phyloP scores from a whole-genome alignment of 2,888 invertebrate species.

The Acanthococcus lagerstroemiae region DNA sequence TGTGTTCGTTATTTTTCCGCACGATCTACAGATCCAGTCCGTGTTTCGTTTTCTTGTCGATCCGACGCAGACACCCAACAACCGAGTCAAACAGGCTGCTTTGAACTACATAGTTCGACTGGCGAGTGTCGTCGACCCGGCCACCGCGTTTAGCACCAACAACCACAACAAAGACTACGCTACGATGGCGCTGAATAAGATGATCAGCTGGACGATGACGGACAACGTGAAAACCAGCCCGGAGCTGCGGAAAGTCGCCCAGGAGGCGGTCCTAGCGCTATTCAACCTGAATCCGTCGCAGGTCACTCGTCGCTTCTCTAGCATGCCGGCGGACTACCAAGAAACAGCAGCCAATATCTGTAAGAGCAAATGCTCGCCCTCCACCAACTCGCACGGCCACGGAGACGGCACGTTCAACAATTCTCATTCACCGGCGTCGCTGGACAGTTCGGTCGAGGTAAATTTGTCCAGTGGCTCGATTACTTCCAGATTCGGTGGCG shows the following conservation, averaged over 20 bases:
- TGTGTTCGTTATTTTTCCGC: slow-evolving; percentile 56
- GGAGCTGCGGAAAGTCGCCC: slow-evolving; percentile 55
- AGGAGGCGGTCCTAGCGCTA: slow-evolving; percentile 63
- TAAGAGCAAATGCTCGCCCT: background rate
- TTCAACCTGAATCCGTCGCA: slow-evolving; percentile 86
- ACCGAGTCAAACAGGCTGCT: slow-evolving; percentile 65
- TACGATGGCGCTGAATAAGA: slow-evolving; percentile 60
- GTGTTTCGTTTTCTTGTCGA: slow-evolving; percentile 71
- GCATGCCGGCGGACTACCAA: slow-evolving; percentile 58
- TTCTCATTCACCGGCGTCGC: background rate
- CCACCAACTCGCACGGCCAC: background rate
- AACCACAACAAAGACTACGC: slow-evolving; percentile 40
- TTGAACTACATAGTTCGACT: slow-evolving; percentile 57
- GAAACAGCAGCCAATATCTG: slow-evolving; percentile 37
- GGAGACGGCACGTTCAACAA: background rate
- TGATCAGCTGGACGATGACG: slow-evolving; percentile 59
- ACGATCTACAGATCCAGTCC: slow-evolving; percentile 50
- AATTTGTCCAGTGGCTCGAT: background rate
- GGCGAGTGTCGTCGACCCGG: slow-evolving; percentile 44
- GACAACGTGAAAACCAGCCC: slow-evolving; percentile 57
- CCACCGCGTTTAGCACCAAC: slow-evolving; percentile 36
- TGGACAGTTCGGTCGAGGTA: slow-evolving; percentile 1
- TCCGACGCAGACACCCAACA: slow-evolving; percentile 83
- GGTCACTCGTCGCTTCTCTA: slow-evolving; percentile 69
- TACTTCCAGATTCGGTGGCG: background rate